These are phyloP conservation scores for Scaptomyza graminum DNA, from an alignment of 1,140 invertebrate species.

Conservation along the genomic window DNA sequence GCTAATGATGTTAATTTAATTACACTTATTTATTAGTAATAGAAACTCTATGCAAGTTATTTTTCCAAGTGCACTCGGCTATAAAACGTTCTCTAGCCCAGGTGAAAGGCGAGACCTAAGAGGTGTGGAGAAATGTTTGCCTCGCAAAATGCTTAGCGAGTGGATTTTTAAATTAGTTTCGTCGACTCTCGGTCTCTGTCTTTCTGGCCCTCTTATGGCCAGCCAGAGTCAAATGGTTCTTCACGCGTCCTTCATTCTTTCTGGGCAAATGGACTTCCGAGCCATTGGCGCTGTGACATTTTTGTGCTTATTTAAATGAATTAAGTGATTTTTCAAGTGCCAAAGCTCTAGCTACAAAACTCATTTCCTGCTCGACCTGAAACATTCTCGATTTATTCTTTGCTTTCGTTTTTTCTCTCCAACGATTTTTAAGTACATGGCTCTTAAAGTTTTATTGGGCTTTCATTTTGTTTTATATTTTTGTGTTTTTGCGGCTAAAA, in stretches of 20 bases:
- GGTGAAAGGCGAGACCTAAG: background rate
- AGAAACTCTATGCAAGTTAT: background rate
- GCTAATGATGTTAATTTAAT: too few species aligned
- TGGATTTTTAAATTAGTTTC: conserved; percentile 81
- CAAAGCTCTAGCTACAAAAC: conserved; percentile 72
- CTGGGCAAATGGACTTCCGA: conserved; percentile 62
- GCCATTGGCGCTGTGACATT: conserved; percentile 60
- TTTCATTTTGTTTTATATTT: conserved; percentile 9
- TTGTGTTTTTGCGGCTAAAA: conserved; percentile 52
- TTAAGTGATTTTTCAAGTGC: conserved; percentile 82
- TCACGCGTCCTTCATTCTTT: conserved; percentile 43
- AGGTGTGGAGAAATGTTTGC: conserved; percentile 41
- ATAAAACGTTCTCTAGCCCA: conserved; percentile 5
- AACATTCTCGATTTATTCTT: conserved; percentile 6
- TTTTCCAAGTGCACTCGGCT: background rate
- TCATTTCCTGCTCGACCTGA: conserved; percentile 64
- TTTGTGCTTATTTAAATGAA: conserved; percentile 79
- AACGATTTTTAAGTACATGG: conserved; percentile 21
- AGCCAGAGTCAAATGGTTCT: conserved; percentile 28
- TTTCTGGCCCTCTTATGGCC: too few species aligned
- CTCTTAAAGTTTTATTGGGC: conserved; percentile 68
- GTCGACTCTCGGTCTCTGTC: conserved; percentile 31
- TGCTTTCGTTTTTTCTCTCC: background rate
- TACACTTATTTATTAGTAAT: too few species aligned
- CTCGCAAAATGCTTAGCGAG: conserved; percentile 67